Conservation (phyloP, 2,113 vertebrate genomes). For the Phylloscopus trochiloides region DNA sequence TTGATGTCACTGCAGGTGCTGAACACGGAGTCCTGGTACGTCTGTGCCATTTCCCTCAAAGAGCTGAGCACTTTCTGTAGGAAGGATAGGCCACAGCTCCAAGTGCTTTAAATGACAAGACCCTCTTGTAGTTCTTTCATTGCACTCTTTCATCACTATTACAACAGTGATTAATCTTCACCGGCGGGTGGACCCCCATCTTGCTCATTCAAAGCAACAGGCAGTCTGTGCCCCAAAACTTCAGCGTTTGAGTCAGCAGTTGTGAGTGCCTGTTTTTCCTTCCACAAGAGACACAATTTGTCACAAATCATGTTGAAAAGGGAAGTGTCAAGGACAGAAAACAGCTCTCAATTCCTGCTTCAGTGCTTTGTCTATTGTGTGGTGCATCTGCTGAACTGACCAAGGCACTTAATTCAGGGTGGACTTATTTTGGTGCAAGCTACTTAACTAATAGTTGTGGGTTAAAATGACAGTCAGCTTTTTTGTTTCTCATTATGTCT, state of each 20-base stretch:
- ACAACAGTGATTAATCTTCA: background rate
- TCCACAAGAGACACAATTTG: background rate
- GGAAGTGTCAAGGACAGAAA: background rate
- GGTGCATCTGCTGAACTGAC: background rate
- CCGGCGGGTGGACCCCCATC: background rate
- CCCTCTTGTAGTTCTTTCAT: background rate
- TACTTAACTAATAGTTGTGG: background rate
- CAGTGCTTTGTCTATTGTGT: background rate
- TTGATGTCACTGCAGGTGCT: background rate
- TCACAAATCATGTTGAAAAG: background rate
- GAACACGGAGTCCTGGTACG: fast-evolving
- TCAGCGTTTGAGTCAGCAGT: background rate
- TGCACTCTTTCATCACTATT: background rate
- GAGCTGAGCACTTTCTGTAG: background rate
- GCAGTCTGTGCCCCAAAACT: background rate
- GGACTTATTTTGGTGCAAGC: background rate
- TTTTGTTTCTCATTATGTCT: background rate
- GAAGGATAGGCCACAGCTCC: background rate
- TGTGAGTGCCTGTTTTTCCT: background rate
- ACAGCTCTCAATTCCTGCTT: background rate
- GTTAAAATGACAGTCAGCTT: background rate
- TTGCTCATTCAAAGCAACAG: background rate
- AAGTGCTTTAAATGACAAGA: background rate
- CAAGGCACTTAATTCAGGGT: background rate
- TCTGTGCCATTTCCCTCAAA: background rate